These are phyloP conservation scores for Ophioninae sp. DNA, from an alignment of 2,888 invertebrate species.

Conservation along the genomic window DNA sequence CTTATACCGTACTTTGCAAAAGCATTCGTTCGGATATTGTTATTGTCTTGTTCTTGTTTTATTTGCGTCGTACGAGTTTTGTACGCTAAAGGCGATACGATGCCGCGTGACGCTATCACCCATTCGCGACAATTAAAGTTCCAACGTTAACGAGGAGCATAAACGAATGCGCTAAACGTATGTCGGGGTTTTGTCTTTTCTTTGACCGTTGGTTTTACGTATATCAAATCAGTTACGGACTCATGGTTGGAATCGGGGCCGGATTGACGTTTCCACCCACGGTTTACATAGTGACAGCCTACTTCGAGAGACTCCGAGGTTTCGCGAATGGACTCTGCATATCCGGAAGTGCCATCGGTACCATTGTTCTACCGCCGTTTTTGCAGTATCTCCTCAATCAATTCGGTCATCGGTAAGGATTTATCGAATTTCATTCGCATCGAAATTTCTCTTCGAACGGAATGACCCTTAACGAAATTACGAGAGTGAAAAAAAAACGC, in stretches of 20 bases:
- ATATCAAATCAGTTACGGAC: slow-evolving; percentile 86
- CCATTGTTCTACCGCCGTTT: slow-evolving; percentile 91
- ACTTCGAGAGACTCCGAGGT: slow-evolving; percentile 89
- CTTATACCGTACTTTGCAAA: slow-evolving; percentile 4
- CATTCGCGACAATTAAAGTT: background rate
- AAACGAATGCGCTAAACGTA: slow-evolving; percentile 24
- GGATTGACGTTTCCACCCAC: slow-evolving; percentile 93
- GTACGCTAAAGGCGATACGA: background rate
- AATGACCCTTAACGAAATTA: too few species aligned
- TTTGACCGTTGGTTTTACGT: slow-evolving; percentile 3
- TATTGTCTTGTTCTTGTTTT: background rate
- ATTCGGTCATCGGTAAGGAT: slow-evolving; percentile 88
- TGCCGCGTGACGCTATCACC: background rate
- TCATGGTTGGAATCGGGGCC: slow-evolving; percentile 92
- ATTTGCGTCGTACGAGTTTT: background rate
- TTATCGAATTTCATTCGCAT: slow-evolving; percentile 6
- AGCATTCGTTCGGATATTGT: background rate
- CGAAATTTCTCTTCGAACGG: too few species aligned
- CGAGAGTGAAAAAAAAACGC: too few species aligned
- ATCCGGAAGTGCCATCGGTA: slow-evolving; percentile 93
- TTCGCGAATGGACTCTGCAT: slow-evolving; percentile 94
- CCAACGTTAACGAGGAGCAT: slow-evolving; percentile 33
- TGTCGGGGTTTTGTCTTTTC: slow-evolving; percentile 7
- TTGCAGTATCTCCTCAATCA: slow-evolving; percentile 87
- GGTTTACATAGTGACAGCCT: slow-evolving; percentile 93